phyloP scores from a whole-genome alignment of 2,797 vertebrate genomes.

The Typhlichthys eigenmanni region DNA sequence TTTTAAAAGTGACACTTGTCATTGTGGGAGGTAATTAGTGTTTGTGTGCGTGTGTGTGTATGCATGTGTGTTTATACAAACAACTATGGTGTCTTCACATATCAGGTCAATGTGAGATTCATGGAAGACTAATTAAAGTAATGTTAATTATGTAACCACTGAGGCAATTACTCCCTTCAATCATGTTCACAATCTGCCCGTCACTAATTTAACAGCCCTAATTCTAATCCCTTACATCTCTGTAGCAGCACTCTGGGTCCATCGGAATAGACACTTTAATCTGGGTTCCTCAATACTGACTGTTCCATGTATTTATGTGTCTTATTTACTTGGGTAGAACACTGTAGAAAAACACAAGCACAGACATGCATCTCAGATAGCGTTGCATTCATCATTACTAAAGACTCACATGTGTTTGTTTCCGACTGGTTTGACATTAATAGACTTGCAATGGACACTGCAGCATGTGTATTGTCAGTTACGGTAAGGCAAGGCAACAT shows the following conservation, averaged over 20 bases:
- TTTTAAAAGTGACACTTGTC: constrained; percentile 46
- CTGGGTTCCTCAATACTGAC: background rate
- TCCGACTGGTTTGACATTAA: no score
- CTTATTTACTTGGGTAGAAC: no score
- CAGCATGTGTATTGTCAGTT: no score
- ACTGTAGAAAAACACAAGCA: no score
- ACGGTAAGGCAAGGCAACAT: no score
- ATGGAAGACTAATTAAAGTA: constrained; percentile 35
- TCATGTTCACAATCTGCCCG: constrained; percentile 42
- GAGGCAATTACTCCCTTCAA: constrained; percentile 26
- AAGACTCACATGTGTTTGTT: no score
- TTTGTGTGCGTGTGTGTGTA: background rate
- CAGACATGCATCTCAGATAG: no score
- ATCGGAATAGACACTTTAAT: constrained; percentile 24
- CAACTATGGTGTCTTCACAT: constrained; percentile 26
- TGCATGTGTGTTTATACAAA: constrained; percentile 16
- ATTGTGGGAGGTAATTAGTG: constrained; percentile 38
- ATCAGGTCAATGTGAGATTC: constrained; percentile 25
- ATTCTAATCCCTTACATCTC: background rate
- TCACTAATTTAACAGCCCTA: constrained; percentile 34
- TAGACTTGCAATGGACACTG: no score
- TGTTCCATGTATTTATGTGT: no score
- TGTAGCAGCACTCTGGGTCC: constrained; percentile 21
- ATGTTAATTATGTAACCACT: constrained; percentile 31
- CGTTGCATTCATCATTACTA: no score